Percentiles rank a stretch among this genome's conserved stretches.
Conservation (phyloP, 2,797 vertebrate species). For the Taenioides sp. region DNA sequence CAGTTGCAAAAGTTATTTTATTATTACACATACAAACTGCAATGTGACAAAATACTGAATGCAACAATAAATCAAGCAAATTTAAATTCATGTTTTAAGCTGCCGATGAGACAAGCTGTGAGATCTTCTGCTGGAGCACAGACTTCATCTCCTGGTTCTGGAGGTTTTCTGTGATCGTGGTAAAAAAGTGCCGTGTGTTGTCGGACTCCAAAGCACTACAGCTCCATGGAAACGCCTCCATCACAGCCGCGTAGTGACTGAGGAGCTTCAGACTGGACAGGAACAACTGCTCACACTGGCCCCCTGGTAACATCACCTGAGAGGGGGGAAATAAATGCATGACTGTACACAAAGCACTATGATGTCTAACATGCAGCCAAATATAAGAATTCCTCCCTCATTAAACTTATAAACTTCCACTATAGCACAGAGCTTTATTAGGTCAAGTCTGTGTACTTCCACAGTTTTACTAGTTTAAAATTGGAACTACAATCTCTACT, state of each 20-base stretch:
- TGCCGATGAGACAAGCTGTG: slow-evolving; percentile 61
- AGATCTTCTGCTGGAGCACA: slow-evolving; percentile 90
- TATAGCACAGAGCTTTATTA: too few relatives aligned
- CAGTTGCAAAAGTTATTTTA: not conserved
- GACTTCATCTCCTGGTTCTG: slow-evolving; percentile 78
- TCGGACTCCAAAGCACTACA: slow-evolving; percentile 78
- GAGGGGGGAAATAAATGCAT: not conserved
- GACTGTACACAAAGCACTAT: not conserved
- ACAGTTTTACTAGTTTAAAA: too few relatives aligned
- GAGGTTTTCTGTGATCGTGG: slow-evolving; percentile 82
- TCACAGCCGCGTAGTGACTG: slow-evolving; percentile 81
- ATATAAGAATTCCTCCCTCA: not conserved
- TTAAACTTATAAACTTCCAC: too few relatives aligned
- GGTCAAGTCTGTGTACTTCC: too few relatives aligned
- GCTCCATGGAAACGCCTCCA: slow-evolving; percentile 71
- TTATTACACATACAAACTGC: not conserved
- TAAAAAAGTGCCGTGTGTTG: slow-evolving; percentile 88
- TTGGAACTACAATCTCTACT: too few relatives aligned
- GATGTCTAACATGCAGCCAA: not conserved
- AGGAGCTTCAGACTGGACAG: slow-evolving; percentile 89
- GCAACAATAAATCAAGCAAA: not conserved
- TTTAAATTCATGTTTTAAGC: not conserved
- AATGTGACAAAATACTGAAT: not conserved
- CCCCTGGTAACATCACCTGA: slow-evolving; percentile 86
- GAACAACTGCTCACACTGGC: slow-evolving; percentile 79